phyloP scores from a whole-genome alignment of 2,888 invertebrate species.

The Ochropacha duplaris region DNA sequence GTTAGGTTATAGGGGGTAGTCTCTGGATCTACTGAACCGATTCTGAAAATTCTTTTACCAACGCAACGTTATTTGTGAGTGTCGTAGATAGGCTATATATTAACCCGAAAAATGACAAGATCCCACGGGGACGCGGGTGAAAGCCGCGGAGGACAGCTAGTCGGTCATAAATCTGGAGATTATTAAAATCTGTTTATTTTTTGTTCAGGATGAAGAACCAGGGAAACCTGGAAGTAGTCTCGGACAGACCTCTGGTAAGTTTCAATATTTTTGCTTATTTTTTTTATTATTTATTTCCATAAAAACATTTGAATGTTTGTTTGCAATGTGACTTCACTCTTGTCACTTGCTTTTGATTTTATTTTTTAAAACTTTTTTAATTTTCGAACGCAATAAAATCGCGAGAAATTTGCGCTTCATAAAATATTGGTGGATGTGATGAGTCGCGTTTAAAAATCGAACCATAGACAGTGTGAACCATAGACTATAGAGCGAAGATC shows the following conservation, averaged over 20 bases:
- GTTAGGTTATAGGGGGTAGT: no score
- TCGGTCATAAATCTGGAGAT: no score
- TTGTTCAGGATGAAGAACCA: slow-evolving; percentile 73
- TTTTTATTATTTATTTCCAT: not conserved
- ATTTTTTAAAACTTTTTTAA: slow-evolving; percentile 26
- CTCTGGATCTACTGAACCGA: no score
- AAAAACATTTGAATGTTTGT: slow-evolving; percentile 64
- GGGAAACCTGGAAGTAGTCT: slow-evolving; percentile 73
- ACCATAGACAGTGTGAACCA: slow-evolving; percentile 25
- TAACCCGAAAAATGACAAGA: no score
- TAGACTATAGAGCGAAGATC: slow-evolving; percentile 58
- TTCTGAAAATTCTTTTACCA: no score
- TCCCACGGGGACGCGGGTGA: no score
- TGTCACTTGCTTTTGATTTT: slow-evolving; percentile 64
- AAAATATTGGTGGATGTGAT: slow-evolving; percentile 9
- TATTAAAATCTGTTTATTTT: slow-evolving; percentile 3
- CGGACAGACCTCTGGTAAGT: slow-evolving; percentile 75
- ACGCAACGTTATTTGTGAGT: no score
- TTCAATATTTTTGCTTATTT: slow-evolving; percentile 8
- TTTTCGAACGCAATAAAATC: slow-evolving; percentile 19
- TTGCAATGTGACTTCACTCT: slow-evolving; percentile 75
- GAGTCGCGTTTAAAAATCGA: slow-evolving; percentile 5
- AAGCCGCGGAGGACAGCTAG: no score
- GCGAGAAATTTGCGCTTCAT: slow-evolving; percentile 7
- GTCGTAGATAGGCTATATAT: no score